Base-by-base conservation (phyloP, 2,797 vertebrate species). In the Tauraco hartlaubi region DNA sequence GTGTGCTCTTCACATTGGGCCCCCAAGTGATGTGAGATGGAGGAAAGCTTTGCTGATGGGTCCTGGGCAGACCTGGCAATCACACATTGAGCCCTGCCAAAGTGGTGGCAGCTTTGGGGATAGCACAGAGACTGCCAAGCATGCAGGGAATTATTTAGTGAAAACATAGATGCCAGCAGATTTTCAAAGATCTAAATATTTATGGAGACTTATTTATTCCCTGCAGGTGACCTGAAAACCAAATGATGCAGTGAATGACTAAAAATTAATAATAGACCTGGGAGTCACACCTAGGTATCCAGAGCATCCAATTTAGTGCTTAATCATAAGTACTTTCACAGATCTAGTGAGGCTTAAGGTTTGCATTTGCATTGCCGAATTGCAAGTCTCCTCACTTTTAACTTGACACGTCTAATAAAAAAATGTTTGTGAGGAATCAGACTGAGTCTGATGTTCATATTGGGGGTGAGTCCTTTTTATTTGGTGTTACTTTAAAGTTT, bases 111-210 rank as follows among this genome's bases (percentile, higher is more conserved):
- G 66, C 26, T 91, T 75, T 85, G 35, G 41, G 63, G 20, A 62
- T 28, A 26, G 59, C 52, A 44, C 5, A 68, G 61, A 83, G 18
- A 77, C 49, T 72, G 21, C 29, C 49, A 89, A 17, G 11, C 18
- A 48, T 66, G 46, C 20, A 56, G 54, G 79, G 92, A 75, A 84
- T 79, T 64, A 52, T 58, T 79, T 76, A 71, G 48, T 31, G 61
- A 55, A 92, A 80, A 55, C 25, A n/a, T 2, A 76, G 44, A 37
- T 2, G 0, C 1, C 11, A 72, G 54, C 3, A 16, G 29, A 54
- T 85, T 92, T 88, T 58, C 11, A 39, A 85, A 87, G 75, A 68
- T 58, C 52, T 83, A 88, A 90, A 84, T 86, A 51, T 81, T 92
- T 90, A 76, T n/a, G 9, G 26, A 58, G 11, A 73, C 19, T 81